phyloP scores from a whole-genome alignment of 2,113 vertebrate species.

The Alethe diademata region DNA sequence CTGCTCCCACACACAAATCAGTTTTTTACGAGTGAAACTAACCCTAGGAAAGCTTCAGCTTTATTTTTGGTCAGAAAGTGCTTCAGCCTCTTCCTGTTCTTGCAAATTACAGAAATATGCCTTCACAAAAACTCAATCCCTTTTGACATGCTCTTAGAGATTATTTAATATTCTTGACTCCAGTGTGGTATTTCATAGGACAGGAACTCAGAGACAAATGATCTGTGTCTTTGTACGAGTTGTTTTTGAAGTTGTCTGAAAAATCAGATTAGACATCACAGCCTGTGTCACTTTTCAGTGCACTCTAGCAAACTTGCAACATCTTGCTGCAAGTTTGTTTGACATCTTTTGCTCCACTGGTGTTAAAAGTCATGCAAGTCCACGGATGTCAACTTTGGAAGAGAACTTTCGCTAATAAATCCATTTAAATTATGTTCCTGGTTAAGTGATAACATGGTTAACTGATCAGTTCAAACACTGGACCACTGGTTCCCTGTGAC shows the following conservation, averaged over 20 bases:
- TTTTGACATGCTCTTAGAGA: neutral
- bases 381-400: neutral
- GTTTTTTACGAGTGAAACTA: neutral
- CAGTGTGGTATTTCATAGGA: neutral
- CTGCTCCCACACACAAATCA: neutral
- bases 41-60: neutral
- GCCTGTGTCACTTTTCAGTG: neutral
- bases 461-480: neutral
- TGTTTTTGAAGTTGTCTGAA: neutral
- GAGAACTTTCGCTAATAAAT: slow-evolving; percentile 9
- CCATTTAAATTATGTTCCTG: neutral
- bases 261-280: neutral
- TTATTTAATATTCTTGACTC: slow-evolving; percentile 31
- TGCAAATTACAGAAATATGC: neutral
- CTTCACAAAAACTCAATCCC: neutral
- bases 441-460: neutral
- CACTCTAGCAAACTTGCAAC: neutral
- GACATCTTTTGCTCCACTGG: neutral
- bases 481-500: neutral
- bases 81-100: neutral
- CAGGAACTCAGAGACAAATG: neutral
- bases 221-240: neutral
- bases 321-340: neutral
- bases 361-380: neutral
- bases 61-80: neutral